Conservation (phyloP, 1,140 invertebrate genomes). For the Nymphalis io region DNA sequence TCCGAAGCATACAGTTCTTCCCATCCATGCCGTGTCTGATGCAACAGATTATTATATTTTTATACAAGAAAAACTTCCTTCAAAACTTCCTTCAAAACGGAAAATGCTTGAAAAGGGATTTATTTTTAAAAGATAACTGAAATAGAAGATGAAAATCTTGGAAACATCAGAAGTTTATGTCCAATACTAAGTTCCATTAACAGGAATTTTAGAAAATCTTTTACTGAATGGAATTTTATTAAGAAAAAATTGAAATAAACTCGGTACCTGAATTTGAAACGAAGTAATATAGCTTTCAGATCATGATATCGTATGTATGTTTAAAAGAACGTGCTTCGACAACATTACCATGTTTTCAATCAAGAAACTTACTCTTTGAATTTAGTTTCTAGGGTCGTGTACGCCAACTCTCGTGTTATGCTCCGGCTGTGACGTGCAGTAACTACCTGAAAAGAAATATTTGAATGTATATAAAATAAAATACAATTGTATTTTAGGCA, state of each 20-base stretch:
- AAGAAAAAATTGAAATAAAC: not conserved
- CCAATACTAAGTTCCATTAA: not conserved
- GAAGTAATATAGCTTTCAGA: not conserved
- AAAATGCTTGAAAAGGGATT: not conserved
- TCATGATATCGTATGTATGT: constrained; percentile 12
- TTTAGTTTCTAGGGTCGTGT: constrained; percentile 65
- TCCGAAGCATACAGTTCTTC: constrained; percentile 84
- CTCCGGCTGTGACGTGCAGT: constrained; percentile 63
- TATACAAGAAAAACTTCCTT: not conserved
- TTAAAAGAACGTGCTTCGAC: constrained; percentile 13
- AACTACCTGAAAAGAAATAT: constrained; percentile 51
- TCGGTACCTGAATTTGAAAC: not conserved
- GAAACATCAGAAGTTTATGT: not conserved
- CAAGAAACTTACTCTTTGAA: constrained; percentile 64
- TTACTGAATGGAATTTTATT: too few relatives aligned
- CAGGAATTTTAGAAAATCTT: not conserved
- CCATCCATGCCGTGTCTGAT: constrained; percentile 81
- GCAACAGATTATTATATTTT: constrained; percentile 27
- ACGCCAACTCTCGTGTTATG: constrained; percentile 69
- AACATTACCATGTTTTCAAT: constrained; percentile 18
- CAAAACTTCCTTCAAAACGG: not conserved
- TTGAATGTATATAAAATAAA: too few relatives aligned
- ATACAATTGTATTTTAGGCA: too few relatives aligned
- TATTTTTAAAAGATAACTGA: not conserved
- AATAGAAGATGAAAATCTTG: too few relatives aligned